Percentiles rank a stretch among this genome's conserved stretches.
phyloP scores from a whole-genome alignment of 2,113 vertebrate genomes.

The Turdus rufiventris region DNA sequence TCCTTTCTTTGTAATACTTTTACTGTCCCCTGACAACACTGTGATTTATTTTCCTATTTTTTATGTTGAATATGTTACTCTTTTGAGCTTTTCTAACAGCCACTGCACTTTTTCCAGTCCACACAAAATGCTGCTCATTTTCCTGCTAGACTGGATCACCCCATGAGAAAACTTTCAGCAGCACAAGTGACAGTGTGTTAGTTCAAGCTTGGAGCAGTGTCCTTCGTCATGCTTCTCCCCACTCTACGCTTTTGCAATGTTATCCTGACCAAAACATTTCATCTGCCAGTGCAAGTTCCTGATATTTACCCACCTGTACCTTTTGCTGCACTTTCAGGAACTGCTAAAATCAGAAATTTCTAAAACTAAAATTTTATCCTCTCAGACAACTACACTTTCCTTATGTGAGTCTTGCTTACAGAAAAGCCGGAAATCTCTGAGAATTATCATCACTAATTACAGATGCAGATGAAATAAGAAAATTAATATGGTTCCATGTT shows the following conservation, averaged over 20 bases:
- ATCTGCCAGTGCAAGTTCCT: not conserved
- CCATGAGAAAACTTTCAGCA: not conserved
- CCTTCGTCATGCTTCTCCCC: not conserved
- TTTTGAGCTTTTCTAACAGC: not conserved
- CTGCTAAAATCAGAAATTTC: not conserved
- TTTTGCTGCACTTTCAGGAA: not conserved
- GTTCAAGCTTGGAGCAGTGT: not conserved
- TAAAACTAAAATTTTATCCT: not conserved
- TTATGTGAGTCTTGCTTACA: not conserved
- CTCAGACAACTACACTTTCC: not conserved
- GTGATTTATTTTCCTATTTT: not conserved
- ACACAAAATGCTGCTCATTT: not conserved
- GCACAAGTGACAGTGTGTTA: not conserved
- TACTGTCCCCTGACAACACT: not conserved
- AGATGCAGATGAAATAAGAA: not conserved
- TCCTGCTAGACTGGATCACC: not conserved
- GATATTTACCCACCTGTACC: not conserved
- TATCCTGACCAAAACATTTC: not conserved
- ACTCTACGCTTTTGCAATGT: not conserved
- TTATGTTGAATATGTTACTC: not conserved
- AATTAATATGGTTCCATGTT: rapidly evolving
- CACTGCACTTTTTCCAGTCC: not conserved
- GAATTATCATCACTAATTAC: not conserved
- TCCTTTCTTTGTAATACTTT: not conserved
- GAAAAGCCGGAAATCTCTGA: not conserved